Evolutionary conservation across 2,797 vertebrate genomes (phyloP).

Genomic region (Simalia tracyae): DNA sequence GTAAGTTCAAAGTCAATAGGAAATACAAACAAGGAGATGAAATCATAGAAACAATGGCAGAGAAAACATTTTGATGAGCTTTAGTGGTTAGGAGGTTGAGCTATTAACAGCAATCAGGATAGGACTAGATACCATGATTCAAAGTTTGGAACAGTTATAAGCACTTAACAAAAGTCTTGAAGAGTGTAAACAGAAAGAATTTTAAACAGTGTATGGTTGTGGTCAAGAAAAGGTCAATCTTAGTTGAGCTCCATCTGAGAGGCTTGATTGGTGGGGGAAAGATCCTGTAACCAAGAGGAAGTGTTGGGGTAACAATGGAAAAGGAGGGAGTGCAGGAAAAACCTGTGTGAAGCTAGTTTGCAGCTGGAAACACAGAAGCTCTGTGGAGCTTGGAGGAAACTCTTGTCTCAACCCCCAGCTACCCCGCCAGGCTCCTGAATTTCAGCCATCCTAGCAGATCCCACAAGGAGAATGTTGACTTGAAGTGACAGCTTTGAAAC

Average conservation of each 20-base stretch:
- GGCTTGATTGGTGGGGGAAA: not conserved
- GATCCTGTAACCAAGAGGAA: not conserved
- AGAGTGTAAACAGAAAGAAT: not conserved
- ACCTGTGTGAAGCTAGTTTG: not conserved
- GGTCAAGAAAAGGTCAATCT: not conserved
- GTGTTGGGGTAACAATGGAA: not conserved
- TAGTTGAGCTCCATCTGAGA: not conserved
- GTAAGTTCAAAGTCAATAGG: not conserved
- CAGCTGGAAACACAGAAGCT: not conserved
- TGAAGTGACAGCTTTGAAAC: not conserved
- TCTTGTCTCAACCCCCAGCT: not conserved
- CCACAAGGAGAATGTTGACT: not conserved
- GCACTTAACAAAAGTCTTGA: not conserved
- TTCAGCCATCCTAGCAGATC: not conserved
- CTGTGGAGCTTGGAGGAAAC: not conserved
- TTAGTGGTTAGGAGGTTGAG: not conserved
- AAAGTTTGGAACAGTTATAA: not conserved
- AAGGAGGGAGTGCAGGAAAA: not conserved
- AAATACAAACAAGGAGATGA: not conserved
- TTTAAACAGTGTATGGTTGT: not conserved
- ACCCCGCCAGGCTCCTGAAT: not conserved
- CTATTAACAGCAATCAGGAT: not conserved
- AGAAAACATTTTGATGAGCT: not conserved
- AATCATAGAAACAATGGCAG: not conserved
- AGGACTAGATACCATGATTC: not conserved